Conservation (phyloP, 2,888 invertebrate genomes). For the Arge pagana region DNA sequence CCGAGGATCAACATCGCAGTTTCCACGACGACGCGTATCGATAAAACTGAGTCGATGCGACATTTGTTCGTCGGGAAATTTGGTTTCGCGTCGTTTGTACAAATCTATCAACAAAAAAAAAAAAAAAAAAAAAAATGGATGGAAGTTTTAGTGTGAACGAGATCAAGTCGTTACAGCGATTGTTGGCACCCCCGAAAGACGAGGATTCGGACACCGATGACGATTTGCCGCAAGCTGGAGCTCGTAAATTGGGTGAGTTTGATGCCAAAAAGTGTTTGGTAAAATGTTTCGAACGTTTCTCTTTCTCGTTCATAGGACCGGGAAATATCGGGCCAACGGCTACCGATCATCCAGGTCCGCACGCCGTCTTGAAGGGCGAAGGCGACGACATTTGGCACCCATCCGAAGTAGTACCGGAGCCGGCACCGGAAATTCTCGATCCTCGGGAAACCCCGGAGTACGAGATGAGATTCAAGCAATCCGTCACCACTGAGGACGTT, state of each 20-base stretch:
- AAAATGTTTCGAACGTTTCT: no score
- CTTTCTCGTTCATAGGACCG: constrained; percentile 52
- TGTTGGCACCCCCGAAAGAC: constrained; percentile 41
- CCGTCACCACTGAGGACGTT: constrained; percentile 83
- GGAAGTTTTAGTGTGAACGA: constrained; percentile 43
- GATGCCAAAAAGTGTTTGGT: not conserved
- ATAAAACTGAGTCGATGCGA: not conserved
- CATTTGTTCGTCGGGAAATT: not conserved
- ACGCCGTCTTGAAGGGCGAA: constrained; percentile 59
- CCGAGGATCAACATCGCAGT: no score
- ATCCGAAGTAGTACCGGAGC: constrained; percentile 37
- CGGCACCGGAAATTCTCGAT: constrained; percentile 53
- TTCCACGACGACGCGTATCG: constrained; percentile 6
- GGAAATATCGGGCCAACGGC: constrained; percentile 53
- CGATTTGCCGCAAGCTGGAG: constrained; percentile 46
- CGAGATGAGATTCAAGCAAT: constrained; percentile 82
- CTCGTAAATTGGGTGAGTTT: constrained; percentile 44
- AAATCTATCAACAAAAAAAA: not conserved
- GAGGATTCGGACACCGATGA: constrained; percentile 48
- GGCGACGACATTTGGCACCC: constrained; percentile 60
- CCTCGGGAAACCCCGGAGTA: constrained; percentile 73
- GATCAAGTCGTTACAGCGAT: constrained; percentile 46
- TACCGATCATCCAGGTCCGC: constrained; percentile 37
- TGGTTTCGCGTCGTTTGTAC: not conserved
- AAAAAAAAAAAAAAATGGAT: constrained; percentile 37